Base-by-base conservation (phyloP, 2,888 invertebrate species). In the Psylliodes chrysocephalus region DNA sequence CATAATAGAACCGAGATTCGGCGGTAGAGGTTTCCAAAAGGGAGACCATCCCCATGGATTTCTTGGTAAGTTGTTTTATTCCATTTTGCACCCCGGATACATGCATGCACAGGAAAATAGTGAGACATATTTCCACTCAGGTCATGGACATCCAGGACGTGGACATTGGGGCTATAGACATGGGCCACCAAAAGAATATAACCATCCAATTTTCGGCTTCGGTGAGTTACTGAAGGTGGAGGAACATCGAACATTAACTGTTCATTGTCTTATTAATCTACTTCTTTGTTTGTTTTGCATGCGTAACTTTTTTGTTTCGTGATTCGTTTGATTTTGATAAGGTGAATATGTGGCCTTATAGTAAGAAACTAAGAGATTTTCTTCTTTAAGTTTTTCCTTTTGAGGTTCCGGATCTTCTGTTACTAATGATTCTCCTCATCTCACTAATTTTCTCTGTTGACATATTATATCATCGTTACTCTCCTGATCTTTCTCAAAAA, bases 51-150 rank as follows among this genome's bases (percentile, higher is more conserved):
- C 5, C 6, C 8, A 30, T 30, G 46, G 46, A 46, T n/a, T 12
- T 17, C 1, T 46, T 1, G 46, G 46, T 46, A 46, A 46, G 46
- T 46, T 46, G 10, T 6, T 46, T 46, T 25, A 22, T n/a, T 46
- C 22, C 12, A 10, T 46, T 22, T 25, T 46, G 1, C 46, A 46
- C 8, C 22, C 12, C 12, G 14, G 19, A 22, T n/a, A 12, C 18
- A 40, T 40, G 44, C 22, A 46, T 46, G 22, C 19, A 12, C 14
- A 15, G 46, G 14, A 10, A 46, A 19, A 17, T 35, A 12, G 3
- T 35, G 35, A 35, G 10, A 5, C 4, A 35, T 35, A 35, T 35
- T 12, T 35, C n/a, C 35, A 35, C 35, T 46, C 46, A 46, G 46
- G 46, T 46, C n/a, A 22, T 17, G 25, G 22, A 1, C 22, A 46